Percentiles rank a stretch among this genome's conserved stretches.
Evolutionary conservation across 53 echinoderm and acorn worm species (phyloP).

Genomic region (Echinarachnius parma): DNA sequence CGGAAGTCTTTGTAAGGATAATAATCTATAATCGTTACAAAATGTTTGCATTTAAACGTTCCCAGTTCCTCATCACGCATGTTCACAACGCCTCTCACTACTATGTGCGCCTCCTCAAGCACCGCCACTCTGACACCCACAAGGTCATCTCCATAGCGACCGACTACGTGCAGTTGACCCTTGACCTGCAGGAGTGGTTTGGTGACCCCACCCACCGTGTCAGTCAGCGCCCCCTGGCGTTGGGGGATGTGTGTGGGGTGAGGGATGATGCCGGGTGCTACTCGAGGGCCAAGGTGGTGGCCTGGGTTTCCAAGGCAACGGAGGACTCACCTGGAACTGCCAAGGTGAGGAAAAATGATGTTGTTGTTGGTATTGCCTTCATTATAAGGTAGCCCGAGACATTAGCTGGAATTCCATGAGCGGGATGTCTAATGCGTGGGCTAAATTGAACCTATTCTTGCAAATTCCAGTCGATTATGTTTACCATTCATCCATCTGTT

Average conservation of each 20-base stretch:
- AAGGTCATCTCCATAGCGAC: conserved; percentile 52
- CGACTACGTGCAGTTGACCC: conserved; percentile 49
- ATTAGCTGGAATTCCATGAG: too few relatives aligned
- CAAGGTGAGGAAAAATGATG: conserved; percentile 3
- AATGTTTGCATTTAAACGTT: too few relatives aligned
- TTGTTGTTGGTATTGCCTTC: too few relatives aligned
- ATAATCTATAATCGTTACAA: too few relatives aligned
- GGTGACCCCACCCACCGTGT: conserved; percentile 17
- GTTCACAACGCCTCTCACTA: conserved; percentile 68
- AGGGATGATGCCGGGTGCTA: conserved; percentile 16
- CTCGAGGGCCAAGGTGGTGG: conserved; percentile 6
- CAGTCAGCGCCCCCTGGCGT: conserved; percentile 16
- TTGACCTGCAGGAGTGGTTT: conserved; percentile 49
- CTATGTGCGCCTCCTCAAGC: conserved; percentile 75
- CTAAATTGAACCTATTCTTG: too few relatives aligned
- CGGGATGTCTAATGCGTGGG: too few relatives aligned
- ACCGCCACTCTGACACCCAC: conserved; percentile 59
- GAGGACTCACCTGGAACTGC: conserved; percentile 17
- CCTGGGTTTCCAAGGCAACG: conserved; percentile 15
- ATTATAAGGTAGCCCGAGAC: too few relatives aligned
- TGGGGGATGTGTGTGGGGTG: conserved; percentile 18
- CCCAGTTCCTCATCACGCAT: conserved; percentile 70
- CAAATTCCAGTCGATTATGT: too few relatives aligned
- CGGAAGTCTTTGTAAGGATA: too few relatives aligned
- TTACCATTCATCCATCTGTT: too few relatives aligned